Percentiles rank a stretch among this genome's conserved stretches.
Evolutionary conservation across 2,113 vertebrate genomes (phyloP).

Genomic region (Stegastes partitus): DNA sequence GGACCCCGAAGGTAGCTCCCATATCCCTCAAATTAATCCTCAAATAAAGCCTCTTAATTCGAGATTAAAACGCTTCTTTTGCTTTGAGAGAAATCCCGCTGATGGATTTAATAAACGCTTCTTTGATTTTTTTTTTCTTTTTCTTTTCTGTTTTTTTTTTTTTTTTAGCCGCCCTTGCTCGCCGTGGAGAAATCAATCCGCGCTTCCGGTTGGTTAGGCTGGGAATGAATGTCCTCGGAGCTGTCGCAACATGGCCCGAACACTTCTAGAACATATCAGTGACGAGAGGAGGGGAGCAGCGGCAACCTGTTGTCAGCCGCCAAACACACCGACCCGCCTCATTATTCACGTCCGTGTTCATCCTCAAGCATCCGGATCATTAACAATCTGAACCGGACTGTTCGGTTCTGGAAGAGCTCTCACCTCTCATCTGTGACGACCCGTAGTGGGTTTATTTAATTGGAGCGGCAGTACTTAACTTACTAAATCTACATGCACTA

Average conservation of each 20-base stretch:
- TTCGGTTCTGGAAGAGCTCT: no score
- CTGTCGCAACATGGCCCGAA: slow-evolving; percentile 64
- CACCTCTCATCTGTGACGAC: no score
- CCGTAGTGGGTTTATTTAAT: no score
- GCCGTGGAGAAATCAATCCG: slow-evolving; percentile 69
- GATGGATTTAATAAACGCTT: slow-evolving; percentile 18
- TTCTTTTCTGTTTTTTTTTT: background rate
- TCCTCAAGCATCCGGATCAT: no score
- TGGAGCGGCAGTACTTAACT: no score
- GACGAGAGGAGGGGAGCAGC: background rate
- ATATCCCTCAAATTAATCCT: slow-evolving; percentile 56
- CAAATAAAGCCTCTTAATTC: background rate
- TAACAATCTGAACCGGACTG: no score
- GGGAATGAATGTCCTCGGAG: slow-evolving; percentile 49
- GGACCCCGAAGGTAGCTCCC: slow-evolving; percentile 73
- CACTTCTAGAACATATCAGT: background rate
- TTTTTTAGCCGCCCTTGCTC: slow-evolving; percentile 33
- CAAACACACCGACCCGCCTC: no score
- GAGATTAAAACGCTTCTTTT: background rate
- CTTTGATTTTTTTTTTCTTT: slow-evolving; percentile 35
- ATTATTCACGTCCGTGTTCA: no score
- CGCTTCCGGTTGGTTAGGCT: slow-evolving; percentile 71
- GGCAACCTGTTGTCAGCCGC: slow-evolving; percentile 41
- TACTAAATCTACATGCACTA: no score
- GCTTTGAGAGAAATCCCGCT: slow-evolving; percentile 4